Conservation (phyloP, 2,113 vertebrate genomes). For the Anser cygnoides region DNA sequence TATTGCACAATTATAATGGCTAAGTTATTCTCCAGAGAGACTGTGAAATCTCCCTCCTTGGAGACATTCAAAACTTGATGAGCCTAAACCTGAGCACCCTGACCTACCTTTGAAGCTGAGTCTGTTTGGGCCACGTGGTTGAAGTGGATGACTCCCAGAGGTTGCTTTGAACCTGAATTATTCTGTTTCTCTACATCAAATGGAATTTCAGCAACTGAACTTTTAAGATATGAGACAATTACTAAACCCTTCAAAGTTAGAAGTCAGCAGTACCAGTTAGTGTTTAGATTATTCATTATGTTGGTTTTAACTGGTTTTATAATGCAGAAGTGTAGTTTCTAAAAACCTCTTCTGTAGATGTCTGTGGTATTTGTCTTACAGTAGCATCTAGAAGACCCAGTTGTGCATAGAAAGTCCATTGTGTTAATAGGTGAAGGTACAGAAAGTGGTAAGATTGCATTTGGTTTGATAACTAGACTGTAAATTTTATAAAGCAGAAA, state of each 20-base stretch:
- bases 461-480: background rate
- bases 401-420: background rate
- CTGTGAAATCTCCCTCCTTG: background rate
- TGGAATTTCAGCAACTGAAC: background rate
- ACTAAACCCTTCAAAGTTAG: background rate
- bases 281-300: background rate
- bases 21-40: background rate
- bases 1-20: background rate
- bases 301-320: background rate
- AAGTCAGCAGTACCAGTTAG: background rate
- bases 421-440: background rate
- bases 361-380: background rate
- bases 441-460: background rate
- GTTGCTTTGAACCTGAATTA: background rate
- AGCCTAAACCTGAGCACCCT: background rate
- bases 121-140: background rate
- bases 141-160: background rate
- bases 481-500: background rate
- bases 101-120: background rate
- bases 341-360: background rate
- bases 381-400: background rate
- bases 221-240: background rate
- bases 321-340: background rate
- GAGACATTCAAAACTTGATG: background rate
- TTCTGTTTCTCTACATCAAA: background rate